Base-by-base conservation (phyloP, 2,888 invertebrate genomes). In the Spodoptera picta region DNA sequence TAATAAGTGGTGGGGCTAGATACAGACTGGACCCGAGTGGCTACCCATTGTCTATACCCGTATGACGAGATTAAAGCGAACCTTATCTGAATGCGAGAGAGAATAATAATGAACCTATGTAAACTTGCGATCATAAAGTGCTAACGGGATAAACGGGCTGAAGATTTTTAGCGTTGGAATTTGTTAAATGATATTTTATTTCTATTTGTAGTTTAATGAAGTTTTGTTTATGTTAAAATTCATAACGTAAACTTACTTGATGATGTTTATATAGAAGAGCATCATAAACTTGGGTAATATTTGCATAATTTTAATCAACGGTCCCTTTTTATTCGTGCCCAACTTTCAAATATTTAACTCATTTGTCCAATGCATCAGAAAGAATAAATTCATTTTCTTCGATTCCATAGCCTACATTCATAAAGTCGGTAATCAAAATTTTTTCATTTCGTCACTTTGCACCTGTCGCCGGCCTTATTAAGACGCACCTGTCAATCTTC, bases 401-500 rank as follows among this genome's bases (percentile, higher is more conserved):
- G 69, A 83, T 82, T 84, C 80, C 43, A 44, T 43, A 58, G 59
- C 45, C 56, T 49, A 57, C 55, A 76, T 71, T 77, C 86, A 87
- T 88, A 88, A 90, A 87, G 88, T 88, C 78, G 81, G 85, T 89
- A 91, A 91, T 93, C 88, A 93, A 89, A 36, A 91, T 93, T 94
- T 92, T 91, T 91, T 92, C 92, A 92, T 94, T 94, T 91, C 86
- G 82, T 75, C 77, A 80, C 73, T 77, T 75, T 85, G 85, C 94
- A 94, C 90, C 92, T 93, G 94, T 89, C 87, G 88, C 89, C 86
- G 77, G 77, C 85, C 90, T 94, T 94, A 94, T 94, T 94, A 94
- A 92, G 93, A 91, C 93, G 92, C 94, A 94, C 94, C 94, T 94
- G 94, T 94, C 94, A 94, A 94, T 94, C 94, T 93, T 89, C 76